phyloP scores from a whole-genome alignment of 2,888 invertebrate species.

The Philaethria dido region DNA sequence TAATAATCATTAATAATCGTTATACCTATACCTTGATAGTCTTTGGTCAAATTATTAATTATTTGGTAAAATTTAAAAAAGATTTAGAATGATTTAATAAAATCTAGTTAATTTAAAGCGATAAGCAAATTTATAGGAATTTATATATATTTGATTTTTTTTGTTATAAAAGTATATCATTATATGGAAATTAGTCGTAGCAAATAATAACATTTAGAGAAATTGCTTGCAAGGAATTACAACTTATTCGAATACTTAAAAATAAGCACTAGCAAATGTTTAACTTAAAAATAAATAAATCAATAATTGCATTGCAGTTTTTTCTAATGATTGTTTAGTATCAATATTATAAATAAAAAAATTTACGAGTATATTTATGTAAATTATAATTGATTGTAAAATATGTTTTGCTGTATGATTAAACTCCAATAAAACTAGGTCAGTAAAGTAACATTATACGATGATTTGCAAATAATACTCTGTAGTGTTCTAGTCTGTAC shows the following conservation, averaged over 20 bases:
- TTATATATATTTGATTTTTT: background rate
- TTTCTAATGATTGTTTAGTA: background rate
- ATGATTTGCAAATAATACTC: conserved; percentile 15
- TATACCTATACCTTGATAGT: conserved; percentile 20
- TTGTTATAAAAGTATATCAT: background rate
- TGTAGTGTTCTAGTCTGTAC: background rate
- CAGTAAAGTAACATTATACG: background rate
- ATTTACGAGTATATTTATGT: too few relatives aligned
- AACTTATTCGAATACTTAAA: background rate
- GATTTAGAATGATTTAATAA: background rate
- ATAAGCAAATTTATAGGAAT: conserved; percentile 4
- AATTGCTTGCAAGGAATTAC: background rate
- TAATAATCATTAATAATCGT: conserved; percentile 11
- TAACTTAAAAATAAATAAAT: background rate
- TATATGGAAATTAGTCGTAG: background rate
- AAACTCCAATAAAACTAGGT: conserved; percentile 16
- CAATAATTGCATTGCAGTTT: background rate
- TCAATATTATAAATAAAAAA: background rate
- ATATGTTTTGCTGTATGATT: background rate
- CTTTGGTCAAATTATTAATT: conserved; percentile 23
- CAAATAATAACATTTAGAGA: background rate
- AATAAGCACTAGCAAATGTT: background rate
- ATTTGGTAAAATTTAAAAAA: conserved; percentile 8
- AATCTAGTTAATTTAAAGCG: background rate
- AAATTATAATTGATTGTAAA: conserved; percentile 1